Evolutionary conservation across 2,888 invertebrate genomes (phyloP).

Genomic region (Tetramorium bicarinatum): DNA sequence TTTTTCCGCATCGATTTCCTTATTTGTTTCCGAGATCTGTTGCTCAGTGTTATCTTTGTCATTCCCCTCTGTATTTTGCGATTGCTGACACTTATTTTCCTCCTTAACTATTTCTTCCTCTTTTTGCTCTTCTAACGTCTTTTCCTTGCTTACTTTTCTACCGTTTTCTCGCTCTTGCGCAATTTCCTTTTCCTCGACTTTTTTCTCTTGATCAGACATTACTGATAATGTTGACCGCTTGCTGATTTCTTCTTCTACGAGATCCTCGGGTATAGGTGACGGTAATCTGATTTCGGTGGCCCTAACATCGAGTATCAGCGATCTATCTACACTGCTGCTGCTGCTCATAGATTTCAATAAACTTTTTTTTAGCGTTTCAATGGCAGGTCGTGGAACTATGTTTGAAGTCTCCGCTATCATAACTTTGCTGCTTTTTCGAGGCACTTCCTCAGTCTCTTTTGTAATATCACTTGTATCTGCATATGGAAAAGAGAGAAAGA

Average conservation of each 20-base stretch:
- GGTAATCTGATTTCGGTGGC: constrained; percentile 82
- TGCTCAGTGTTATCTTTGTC: constrained; percentile 58
- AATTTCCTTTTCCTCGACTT: constrained; percentile 19
- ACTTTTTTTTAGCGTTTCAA: constrained; percentile 75
- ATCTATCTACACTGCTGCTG: constrained; percentile 69
- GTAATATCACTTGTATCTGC: constrained; percentile 42
- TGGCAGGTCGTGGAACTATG: constrained; percentile 32
- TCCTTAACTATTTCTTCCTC: constrained; percentile 71
- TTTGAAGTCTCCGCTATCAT: constrained; percentile 23
- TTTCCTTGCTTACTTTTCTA: constrained; percentile 39
- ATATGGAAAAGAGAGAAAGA: no score
- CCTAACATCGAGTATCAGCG: constrained; percentile 2
- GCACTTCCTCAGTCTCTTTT: constrained; percentile 32
- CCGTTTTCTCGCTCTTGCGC: constrained; percentile 27
- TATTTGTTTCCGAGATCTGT: constrained; percentile 43
- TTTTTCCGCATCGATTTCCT: constrained; percentile 51
- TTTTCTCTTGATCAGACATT: constrained; percentile 60
- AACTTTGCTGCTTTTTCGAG: constrained; percentile 67
- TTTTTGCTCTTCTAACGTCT: constrained; percentile 48
- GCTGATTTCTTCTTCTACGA: constrained; percentile 86
- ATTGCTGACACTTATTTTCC: constrained; percentile 63
- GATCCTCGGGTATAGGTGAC: constrained; percentile 89
- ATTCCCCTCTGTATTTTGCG: constrained; percentile 67
- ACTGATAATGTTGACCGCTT: constrained; percentile 85
- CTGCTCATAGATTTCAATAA: constrained; percentile 74